Percentiles rank a stretch among this genome's conserved stretches.
phyloP scores from a whole-genome alignment of 2,797 vertebrate genomes.

The Enteromius treurensis region DNA sequence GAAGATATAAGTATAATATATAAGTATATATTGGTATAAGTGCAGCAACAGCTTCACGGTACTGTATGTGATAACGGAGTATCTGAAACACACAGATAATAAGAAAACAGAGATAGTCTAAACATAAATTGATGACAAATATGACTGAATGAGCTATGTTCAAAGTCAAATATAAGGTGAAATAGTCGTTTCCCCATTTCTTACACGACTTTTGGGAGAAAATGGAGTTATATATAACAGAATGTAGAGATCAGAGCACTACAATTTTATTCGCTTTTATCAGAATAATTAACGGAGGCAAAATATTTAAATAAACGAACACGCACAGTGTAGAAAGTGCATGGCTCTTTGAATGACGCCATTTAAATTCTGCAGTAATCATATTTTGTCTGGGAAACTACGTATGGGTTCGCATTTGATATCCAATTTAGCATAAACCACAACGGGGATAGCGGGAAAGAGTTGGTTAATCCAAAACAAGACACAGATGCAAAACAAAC shows the following conservation, averaged over 20 bases:
- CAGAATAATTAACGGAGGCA: background rate
- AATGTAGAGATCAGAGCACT: background rate
- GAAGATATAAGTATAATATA: background rate
- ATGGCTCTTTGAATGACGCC: background rate
- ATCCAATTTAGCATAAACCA: background rate
- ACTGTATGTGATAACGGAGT: background rate
- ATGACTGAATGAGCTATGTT: background rate
- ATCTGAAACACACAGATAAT: too few relatives aligned
- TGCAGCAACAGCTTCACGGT: background rate
- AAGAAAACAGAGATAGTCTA: background rate
- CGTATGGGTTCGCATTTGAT: background rate
- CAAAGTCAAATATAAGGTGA: background rate
- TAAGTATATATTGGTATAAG: background rate
- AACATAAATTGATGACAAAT: background rate
- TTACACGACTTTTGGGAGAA: background rate
- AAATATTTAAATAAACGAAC: background rate
- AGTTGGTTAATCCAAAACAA: conserved; percentile 16
- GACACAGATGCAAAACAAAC: conserved; percentile 22
- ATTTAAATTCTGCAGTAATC: background rate
- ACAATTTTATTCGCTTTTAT: background rate
- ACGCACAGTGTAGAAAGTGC: background rate
- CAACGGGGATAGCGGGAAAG: background rate
- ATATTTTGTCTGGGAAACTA: background rate
- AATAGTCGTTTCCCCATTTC: background rate
- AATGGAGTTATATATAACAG: background rate